These are phyloP conservation scores for Philopotamus ludificatus DNA, from an alignment of 1,140 invertebrate genomes.

Conservation along the genomic window DNA sequence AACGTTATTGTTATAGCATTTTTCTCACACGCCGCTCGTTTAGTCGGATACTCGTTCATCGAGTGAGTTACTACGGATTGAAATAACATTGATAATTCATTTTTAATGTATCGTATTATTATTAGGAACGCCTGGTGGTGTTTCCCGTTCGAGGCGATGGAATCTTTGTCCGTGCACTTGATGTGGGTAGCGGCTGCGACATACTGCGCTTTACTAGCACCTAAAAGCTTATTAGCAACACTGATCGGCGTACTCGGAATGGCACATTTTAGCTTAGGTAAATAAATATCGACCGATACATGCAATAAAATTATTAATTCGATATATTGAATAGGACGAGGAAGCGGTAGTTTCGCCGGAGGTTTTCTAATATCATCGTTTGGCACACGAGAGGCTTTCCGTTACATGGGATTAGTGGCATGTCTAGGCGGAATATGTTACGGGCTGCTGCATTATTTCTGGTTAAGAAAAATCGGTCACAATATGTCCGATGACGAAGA, in stretches of 20 bases:
- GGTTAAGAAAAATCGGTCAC: slow-evolving; percentile 65
- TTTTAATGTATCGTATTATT: not conserved
- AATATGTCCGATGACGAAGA: slow-evolving; percentile 49
- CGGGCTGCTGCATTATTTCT: slow-evolving; percentile 67
- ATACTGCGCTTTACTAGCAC: slow-evolving; percentile 77
- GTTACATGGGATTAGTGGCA: slow-evolving; percentile 71
- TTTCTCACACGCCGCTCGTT: slow-evolving; percentile 73
- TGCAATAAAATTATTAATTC: slow-evolving; percentile 1
- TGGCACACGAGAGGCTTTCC: slow-evolving; percentile 71
- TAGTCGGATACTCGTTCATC: slow-evolving; percentile 81
- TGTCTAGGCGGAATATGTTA: slow-evolving; percentile 69
- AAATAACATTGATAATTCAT: not conserved
- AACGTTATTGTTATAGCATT: slow-evolving; percentile 80
- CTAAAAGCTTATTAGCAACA: slow-evolving; percentile 76
- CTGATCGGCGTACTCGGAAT: slow-evolving; percentile 79
- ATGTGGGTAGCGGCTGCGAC: slow-evolving; percentile 88
- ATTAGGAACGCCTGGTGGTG: slow-evolving; percentile 79
- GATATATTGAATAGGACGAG: slow-evolving; percentile 56
- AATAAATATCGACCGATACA: slow-evolving; percentile 37
- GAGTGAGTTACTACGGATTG: slow-evolving; percentile 58
- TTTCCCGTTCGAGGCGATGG: slow-evolving; percentile 82
- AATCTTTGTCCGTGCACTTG: slow-evolving; percentile 80
- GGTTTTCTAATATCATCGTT: slow-evolving; percentile 71
- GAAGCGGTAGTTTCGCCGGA: slow-evolving; percentile 78
- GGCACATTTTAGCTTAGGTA: slow-evolving; percentile 79